These are phyloP conservation scores for Boloria euphrosyne DNA, from an alignment of 2,888 invertebrate species.

Conservation along the genomic window DNA sequence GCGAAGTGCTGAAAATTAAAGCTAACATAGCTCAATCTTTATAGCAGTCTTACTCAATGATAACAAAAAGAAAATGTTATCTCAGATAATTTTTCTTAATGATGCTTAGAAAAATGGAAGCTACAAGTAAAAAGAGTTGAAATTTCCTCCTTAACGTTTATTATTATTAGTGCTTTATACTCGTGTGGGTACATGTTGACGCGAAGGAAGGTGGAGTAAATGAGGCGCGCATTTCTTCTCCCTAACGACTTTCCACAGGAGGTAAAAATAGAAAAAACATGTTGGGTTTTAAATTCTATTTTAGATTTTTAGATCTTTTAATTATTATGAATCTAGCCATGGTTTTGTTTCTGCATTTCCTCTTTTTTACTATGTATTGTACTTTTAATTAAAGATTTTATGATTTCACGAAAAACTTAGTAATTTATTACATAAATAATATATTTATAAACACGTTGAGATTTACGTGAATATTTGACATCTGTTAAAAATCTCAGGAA, in stretches of 20 bases:
- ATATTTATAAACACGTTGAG: too few species aligned
- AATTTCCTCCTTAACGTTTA: background rate
- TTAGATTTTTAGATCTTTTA: background rate
- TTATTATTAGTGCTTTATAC: slow-evolving; percentile 12
- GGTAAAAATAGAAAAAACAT: slow-evolving; percentile 2
- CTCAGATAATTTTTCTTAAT: slow-evolving; percentile 1
- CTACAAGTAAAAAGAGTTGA: background rate
- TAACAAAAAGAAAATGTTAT: background rate
- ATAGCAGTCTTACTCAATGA: too few species aligned
- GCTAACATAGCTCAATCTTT: too few species aligned
- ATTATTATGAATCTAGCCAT: background rate
- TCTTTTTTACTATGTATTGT: too few species aligned
- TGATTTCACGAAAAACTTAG: too few species aligned
- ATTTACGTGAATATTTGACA: too few species aligned
- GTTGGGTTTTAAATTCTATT: background rate
- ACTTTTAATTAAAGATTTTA: too few species aligned
- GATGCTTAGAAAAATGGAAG: slow-evolving; percentile 1
- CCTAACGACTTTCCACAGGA: slow-evolving; percentile 3
- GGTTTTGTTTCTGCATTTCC: too few species aligned
- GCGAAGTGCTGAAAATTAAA: too few species aligned
- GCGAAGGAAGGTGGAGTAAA: slow-evolving; percentile 5
- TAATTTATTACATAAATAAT: too few species aligned
- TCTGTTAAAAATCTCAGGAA: too few species aligned
- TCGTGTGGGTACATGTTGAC: slow-evolving; percentile 6
- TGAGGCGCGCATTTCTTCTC: background rate